phyloP scores from a whole-genome alignment of 2,888 invertebrate genomes.

The Tinea semifulvella region DNA sequence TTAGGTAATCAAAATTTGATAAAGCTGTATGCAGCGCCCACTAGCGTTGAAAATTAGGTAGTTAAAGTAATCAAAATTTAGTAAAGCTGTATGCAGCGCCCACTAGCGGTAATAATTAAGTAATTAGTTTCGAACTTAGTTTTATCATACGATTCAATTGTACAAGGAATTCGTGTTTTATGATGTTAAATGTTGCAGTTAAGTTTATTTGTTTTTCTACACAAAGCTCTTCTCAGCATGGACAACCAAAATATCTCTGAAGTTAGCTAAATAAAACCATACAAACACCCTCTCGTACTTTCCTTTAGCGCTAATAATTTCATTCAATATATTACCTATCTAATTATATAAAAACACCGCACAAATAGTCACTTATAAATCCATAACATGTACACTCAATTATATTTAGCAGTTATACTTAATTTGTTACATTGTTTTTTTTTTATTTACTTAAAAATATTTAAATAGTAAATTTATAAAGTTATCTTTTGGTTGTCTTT shows the following conservation, averaged over 20 bases:
- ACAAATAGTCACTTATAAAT: slow-evolving; percentile 64
- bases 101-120: too few relatives aligned
- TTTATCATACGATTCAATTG: too few relatives aligned
- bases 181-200: too few relatives aligned
- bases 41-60: too few relatives aligned
- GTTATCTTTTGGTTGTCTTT: slow-evolving; percentile 67
- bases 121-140: too few relatives aligned
- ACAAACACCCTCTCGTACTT: slow-evolving; percentile 6
- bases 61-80: too few relatives aligned
- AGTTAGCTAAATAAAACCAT: background rate
- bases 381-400: slow-evolving; percentile 66
- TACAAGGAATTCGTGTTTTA: too few relatives aligned
- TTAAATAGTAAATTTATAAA: slow-evolving; percentile 62
- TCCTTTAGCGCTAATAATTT: slow-evolving; percentile 59
- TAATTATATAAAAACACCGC: slow-evolving; percentile 68
- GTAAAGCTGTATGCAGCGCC: too few relatives aligned
- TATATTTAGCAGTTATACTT: slow-evolving; percentile 66
- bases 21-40: too few relatives aligned
- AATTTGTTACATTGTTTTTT: slow-evolving; percentile 64
- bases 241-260: background rate
- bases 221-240: too few relatives aligned
- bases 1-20: too few relatives aligned
- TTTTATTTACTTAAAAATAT: slow-evolving; percentile 51
- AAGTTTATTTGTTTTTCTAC: too few relatives aligned
- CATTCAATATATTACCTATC: slow-evolving; percentile 69